Percentiles rank a stretch among this genome's conserved stretches.
These are phyloP conservation scores for Aplochiton taeniatus DNA, from an alignment of 2,797 vertebrate species.

Conservation along the genomic window DNA sequence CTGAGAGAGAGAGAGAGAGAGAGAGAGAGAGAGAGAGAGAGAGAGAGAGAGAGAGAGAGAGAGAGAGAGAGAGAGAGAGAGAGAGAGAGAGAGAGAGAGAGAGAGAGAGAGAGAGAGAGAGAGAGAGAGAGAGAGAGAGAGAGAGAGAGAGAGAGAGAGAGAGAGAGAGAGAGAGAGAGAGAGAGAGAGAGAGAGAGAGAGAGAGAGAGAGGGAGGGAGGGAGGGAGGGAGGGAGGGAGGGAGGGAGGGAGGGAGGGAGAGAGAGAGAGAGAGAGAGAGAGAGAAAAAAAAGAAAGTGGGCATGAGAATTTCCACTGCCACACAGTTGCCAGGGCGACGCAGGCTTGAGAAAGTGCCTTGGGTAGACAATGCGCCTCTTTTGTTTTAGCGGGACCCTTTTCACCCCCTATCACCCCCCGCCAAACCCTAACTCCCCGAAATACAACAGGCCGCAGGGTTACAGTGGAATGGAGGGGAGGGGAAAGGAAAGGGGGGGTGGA, in stretches of 20 bases:
- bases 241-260: slow-evolving; percentile 22
- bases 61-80: neutral
- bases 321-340: slow-evolving; percentile 71
- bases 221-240: neutral
- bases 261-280: too few relatives aligned
- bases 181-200: neutral
- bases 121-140: neutral
- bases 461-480: slow-evolving; percentile 45
- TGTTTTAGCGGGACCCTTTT: slow-evolving; percentile 75
- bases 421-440: slow-evolving; percentile 40
- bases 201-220: slow-evolving; percentile 15
- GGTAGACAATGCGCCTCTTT: slow-evolving; percentile 76
- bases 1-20: slow-evolving; percentile 20
- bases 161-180: slow-evolving; percentile 3
- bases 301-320: slow-evolving; percentile 49
- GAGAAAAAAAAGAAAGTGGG: slow-evolving; percentile 22
- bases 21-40: neutral
- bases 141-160: slow-evolving; percentile 4
- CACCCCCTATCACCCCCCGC: slow-evolving; percentile 22
- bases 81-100: too few relatives aligned
- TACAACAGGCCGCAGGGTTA: slow-evolving; percentile 19
- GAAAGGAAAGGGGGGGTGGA: slow-evolving; percentile 51
- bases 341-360: slow-evolving; percentile 45
- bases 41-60: slow-evolving; percentile 11
- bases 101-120: too few relatives aligned